Percentiles rank a stretch among this genome's conserved stretches.
These are phyloP conservation scores for Haliclona indistincta DNA, from an alignment of 37 sponge, comb jelly and placozoan genomes.

Conservation along the genomic window DNA sequence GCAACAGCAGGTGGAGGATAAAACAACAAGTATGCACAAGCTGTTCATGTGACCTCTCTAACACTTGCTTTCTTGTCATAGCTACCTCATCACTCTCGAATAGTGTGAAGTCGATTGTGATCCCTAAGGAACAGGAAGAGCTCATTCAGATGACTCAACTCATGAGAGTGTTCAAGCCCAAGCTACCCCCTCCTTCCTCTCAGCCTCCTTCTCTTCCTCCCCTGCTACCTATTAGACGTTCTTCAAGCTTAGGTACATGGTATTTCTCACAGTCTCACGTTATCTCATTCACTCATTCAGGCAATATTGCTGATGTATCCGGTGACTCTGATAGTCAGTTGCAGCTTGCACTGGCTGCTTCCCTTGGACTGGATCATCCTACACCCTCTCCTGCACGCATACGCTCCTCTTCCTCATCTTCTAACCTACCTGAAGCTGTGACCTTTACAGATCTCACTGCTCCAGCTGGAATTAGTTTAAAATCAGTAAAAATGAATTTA, in stretches of 20 bases:
- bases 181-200: background rate
- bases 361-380: slow-evolving; percentile 2
- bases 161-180: background rate
- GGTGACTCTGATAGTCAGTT: background rate
- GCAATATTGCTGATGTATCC: background rate
- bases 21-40: background rate
- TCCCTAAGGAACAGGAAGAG: background rate
- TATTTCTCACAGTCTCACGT: too few species aligned
- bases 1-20: background rate
- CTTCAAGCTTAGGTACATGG: slow-evolving; percentile 7
- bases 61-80: background rate
- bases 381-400: background rate
- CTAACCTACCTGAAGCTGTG: background rate
- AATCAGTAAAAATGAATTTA: too few species aligned
- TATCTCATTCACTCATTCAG: background rate
- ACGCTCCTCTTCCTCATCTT: background rate
- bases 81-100: background rate
- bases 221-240: background rate
- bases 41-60: too few species aligned
- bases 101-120: background rate
- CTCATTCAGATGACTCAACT: background rate
- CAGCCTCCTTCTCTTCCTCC: slow-evolving; percentile 5
- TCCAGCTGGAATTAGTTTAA: too few species aligned
- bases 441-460: too few species aligned
- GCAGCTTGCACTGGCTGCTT: background rate